Evolutionary conservation across 2,888 invertebrate species (phyloP).

Genomic region (Leptogaster cylindrica): DNA sequence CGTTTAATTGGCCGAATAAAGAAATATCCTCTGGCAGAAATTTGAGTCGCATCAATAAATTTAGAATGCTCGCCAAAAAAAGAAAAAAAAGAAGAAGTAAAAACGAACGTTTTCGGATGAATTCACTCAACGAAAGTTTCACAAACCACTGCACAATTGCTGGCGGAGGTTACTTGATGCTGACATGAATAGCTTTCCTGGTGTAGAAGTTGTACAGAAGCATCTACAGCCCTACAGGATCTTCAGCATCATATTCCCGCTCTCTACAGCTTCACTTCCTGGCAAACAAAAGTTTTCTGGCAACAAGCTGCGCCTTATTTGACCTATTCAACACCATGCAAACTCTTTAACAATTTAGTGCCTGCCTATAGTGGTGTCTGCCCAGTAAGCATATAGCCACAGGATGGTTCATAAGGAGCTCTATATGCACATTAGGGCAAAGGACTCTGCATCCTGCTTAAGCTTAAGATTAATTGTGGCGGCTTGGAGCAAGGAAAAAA

Average conservation of each 20-base stretch:
- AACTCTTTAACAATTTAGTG: conserved; percentile 12
- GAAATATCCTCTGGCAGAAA: too few species aligned
- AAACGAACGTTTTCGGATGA: too few species aligned
- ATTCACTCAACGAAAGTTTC: background rate
- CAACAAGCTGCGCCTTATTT: conserved; percentile 21
- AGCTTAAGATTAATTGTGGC: conserved; percentile 13
- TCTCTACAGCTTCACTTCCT: background rate
- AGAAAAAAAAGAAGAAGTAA: too few species aligned
- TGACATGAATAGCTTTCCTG: conserved; percentile 18
- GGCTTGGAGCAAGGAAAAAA: conserved; percentile 1
- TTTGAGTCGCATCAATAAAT: too few species aligned
- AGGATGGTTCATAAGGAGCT: background rate
- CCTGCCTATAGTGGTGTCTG: background rate
- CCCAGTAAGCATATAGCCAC: background rate
- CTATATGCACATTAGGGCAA: conserved; percentile 2
- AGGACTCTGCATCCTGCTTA: background rate
- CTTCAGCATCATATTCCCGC: background rate
- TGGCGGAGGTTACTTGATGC: background rate
- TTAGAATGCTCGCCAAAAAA: too few species aligned
- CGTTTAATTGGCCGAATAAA: too few species aligned
- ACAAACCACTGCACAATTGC: conserved; percentile 12
- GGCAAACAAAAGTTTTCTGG: conserved; percentile 23
- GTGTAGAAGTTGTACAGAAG: too few species aligned
- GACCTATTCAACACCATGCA: conserved; percentile 9
- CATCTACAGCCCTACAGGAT: background rate